Percentiles rank a stretch among this genome's conserved stretches.
Conservation (phyloP, 2,797 vertebrate genomes). For the Euthynnus affinis region DNA sequence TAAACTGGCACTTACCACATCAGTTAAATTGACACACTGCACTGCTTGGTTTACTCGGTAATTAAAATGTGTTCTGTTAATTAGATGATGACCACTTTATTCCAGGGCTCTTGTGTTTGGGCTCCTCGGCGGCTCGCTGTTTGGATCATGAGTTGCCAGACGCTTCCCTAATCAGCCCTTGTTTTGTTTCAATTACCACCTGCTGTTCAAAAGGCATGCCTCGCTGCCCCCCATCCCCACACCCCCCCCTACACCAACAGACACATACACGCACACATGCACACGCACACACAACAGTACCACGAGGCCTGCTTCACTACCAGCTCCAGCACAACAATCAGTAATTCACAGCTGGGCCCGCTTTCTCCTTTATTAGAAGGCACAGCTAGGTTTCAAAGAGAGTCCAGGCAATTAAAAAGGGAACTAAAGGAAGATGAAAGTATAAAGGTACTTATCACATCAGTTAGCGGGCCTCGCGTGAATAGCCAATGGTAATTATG, state of each 20-base stretch:
- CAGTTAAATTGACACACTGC: conserved; percentile 99
- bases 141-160: conserved; percentile 99
- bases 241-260: conserved; percentile 39
- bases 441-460: conserved; percentile 91
- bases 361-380: conserved; percentile 86
- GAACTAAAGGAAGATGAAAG: conserved; percentile 85
- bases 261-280: conserved; percentile 39
- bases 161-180: conserved; percentile 99
- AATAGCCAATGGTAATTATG: conserved; percentile 87
- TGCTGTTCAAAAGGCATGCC: conserved; percentile 99
- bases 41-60: conserved; percentile 99
- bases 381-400: conserved; percentile 91
- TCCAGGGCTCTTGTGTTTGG: conserved; percentile 99
- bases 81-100: conserved; percentile 99
- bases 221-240: conserved; percentile 81
- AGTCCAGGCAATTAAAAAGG: conserved; percentile 91
- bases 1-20: conserved; percentile 99
- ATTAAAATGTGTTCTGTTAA: conserved; percentile 99
- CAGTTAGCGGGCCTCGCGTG: conserved; percentile 81
- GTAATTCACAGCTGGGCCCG: conserved; percentile 87
- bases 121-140: conserved; percentile 91
- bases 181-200: conserved; percentile 99
- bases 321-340: conserved; percentile 91
- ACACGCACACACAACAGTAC: conserved; percentile 88
- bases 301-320: conserved; percentile 88